phyloP scores from a whole-genome alignment of 2,113 vertebrate genomes.

The Carassius gibelio region DNA sequence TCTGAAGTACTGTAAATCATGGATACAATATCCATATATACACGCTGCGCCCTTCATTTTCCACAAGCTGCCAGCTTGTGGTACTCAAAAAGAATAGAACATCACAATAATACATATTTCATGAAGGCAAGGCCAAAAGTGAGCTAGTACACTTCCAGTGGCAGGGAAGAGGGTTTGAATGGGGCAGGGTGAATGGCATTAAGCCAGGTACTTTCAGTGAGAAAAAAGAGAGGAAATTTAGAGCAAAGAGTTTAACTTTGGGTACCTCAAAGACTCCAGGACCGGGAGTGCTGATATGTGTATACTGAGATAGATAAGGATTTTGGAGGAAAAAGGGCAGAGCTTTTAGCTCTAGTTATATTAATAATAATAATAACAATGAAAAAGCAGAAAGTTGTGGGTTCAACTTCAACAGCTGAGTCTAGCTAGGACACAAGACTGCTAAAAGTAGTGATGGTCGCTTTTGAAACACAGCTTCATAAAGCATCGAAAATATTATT shows the following conservation, averaged over 20 bases:
- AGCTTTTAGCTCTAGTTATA: not conserved
- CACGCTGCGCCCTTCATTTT: not conserved
- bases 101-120: slow-evolving; percentile 57
- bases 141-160: not conserved
- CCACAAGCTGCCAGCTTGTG: slow-evolving; percentile 32
- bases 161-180: not conserved
- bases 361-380: not conserved
- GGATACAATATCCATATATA: slow-evolving; percentile 33
- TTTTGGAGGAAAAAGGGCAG: not conserved
- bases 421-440: not conserved
- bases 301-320: not conserved
- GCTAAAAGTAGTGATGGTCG: too few relatives aligned
- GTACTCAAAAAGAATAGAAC: slow-evolving; percentile 58
- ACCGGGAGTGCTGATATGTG: not conserved
- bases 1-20: slow-evolving; percentile 49
- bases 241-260: not conserved
- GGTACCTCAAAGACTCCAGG: not conserved
- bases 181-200: not conserved
- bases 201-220: not conserved
- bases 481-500: too few relatives aligned
- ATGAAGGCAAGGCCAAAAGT: slow-evolving; percentile 20
- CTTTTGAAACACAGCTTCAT: too few relatives aligned
- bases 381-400: not conserved
- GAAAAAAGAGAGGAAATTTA: not conserved
- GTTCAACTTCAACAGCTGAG: not conserved